phyloP scores from a whole-genome alignment of 2,113 vertebrate genomes.

The Lamprologus callipterus region DNA sequence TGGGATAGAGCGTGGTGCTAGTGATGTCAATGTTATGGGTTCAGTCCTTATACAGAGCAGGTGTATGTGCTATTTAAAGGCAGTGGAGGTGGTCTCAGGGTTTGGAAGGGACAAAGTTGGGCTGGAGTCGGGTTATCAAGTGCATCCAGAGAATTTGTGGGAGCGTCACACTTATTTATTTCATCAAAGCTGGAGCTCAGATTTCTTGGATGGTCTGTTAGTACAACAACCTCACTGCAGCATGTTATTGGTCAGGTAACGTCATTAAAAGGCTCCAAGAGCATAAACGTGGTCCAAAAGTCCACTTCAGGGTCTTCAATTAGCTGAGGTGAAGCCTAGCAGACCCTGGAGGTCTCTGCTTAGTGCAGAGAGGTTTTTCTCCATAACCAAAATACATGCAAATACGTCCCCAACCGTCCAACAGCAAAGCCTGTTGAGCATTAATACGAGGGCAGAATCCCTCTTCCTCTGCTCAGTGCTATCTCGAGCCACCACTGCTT shows the following conservation, averaged over 20 bases:
- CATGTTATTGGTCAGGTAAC: background rate
- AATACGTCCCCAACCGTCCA: background rate
- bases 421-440: background rate
- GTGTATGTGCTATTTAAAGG: background rate
- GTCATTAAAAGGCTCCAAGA: background rate
- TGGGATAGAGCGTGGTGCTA: background rate
- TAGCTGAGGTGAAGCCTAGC: background rate
- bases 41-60: background rate
- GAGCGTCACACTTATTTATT: rapidly evolving
- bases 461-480: background rate
- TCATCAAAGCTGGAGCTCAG: background rate
- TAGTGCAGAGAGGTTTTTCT: background rate
- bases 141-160: background rate
- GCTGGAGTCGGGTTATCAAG: background rate
- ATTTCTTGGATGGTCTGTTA: background rate
- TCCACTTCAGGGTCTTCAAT: background rate
- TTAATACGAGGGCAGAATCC: background rate
- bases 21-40: rapidly evolving
- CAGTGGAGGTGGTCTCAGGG: background rate
- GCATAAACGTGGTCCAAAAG: background rate
- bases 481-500: background rate
- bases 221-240: background rate
- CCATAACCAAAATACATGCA: background rate
- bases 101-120: rapidly evolving
- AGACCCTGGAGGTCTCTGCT: background rate